Percentiles rank a stretch among this genome's conserved stretches.
These are phyloP conservation scores for Cheilosia grossa DNA, from an alignment of 2,888 invertebrate genomes.

Conservation along the genomic window DNA sequence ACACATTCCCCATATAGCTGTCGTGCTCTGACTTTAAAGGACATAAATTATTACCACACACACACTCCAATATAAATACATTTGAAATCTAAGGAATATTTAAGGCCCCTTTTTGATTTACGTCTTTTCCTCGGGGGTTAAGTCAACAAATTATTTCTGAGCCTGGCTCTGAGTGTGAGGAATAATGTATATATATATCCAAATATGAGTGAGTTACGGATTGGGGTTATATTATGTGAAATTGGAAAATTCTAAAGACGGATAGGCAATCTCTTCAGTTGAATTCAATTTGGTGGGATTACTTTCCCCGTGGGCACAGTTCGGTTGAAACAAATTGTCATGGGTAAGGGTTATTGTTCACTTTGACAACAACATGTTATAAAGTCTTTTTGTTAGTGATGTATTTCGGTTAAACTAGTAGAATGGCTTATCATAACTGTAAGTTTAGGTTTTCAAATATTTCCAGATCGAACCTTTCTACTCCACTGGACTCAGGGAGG, in stretches of 20 bases:
- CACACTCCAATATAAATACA: slow-evolving; percentile 11
- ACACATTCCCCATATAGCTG: slow-evolving; percentile 48
- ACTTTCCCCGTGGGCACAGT: too few species aligned
- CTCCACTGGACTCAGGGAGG: too few species aligned
- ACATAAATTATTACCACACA: slow-evolving; percentile 55
- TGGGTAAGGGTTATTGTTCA: too few species aligned
- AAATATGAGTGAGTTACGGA: neutral
- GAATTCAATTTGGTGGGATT: too few species aligned
- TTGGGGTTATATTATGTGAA: neutral
- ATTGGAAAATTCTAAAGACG: neutral
- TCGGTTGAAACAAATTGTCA: too few species aligned
- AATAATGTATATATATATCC: neutral
- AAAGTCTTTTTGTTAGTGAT: neutral
- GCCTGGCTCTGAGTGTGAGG: neutral
- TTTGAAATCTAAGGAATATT: slow-evolving; percentile 18
- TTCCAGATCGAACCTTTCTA: too few species aligned
- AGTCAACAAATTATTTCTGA: slow-evolving; percentile 66
- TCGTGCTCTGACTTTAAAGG: slow-evolving; percentile 59
- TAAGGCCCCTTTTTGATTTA: slow-evolving; percentile 65
- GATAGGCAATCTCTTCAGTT: neutral
- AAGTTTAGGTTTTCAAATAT: too few species aligned
- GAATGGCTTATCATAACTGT: too few species aligned
- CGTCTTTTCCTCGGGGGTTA: slow-evolving; percentile 46
- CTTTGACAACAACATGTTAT: too few species aligned
- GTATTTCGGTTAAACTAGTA: too few species aligned